phyloP scores from a whole-genome alignment of 2,888 invertebrate genomes.

The Latheticus oryzae region DNA sequence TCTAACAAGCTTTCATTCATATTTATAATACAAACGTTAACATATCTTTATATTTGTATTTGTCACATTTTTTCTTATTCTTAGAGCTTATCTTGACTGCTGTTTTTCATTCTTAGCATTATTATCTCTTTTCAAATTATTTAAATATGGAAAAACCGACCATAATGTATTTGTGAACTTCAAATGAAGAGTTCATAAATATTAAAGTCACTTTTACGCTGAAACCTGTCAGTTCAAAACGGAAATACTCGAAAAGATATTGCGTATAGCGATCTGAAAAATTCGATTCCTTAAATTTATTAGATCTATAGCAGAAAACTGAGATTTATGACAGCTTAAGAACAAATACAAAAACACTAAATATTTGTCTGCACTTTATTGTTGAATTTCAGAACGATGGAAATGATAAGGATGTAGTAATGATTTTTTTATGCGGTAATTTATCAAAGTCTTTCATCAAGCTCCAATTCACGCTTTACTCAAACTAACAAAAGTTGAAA shows the following conservation, averaged over 20 bases:
- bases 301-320: too few relatives aligned
- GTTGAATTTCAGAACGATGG: too few relatives aligned
- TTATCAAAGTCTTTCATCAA: slow-evolving; percentile 12
- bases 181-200: slow-evolving; percentile 39
- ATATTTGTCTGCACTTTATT: too few relatives aligned
- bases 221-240: slow-evolving; percentile 31
- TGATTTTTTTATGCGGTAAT: too few relatives aligned
- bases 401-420: too few relatives aligned
- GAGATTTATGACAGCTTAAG: too few relatives aligned
- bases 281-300: slow-evolving; percentile 18
- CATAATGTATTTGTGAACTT: slow-evolving; percentile 30
- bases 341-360: too few relatives aligned
- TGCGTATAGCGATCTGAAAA: slow-evolving; percentile 13
- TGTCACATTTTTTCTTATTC: slow-evolving; percentile 1
- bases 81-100: slow-evolving; percentile 16
- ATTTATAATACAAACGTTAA: too few relatives aligned
- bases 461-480: slow-evolving; percentile 7
- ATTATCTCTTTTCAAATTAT: slow-evolving; percentile 3
- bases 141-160: slow-evolving; percentile 17
- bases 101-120: slow-evolving; percentile 25
- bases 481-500: background rate
- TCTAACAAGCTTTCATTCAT: too few relatives aligned
- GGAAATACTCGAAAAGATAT: slow-evolving; percentile 29
- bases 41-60: slow-evolving; percentile 7
- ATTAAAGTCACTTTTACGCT: slow-evolving; percentile 36